Base-by-base conservation (phyloP, 35 echinoderm and acorn worm species). In the Apostichopus californicus region DNA sequence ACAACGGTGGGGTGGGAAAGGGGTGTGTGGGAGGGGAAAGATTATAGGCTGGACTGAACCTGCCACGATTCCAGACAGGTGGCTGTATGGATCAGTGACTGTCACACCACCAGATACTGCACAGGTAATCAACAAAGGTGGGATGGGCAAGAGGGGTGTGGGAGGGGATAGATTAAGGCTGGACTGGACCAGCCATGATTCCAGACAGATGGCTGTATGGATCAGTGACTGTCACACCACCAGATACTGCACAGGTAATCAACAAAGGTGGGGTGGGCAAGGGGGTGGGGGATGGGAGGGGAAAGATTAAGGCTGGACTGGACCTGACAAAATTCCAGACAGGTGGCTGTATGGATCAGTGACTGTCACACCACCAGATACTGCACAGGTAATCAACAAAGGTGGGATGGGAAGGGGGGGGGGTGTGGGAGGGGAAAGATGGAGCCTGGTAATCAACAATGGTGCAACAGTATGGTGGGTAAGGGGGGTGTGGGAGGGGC, bases 31-130 rank as follows among this genome's bases (percentile, higher is more conserved):
- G n/a, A 12, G 12, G n/a, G 34, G 34, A 46, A 3, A 46, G 34
- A 46, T 46, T 46, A 46, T n/a, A 46, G 34, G 34, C 34, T 46
- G 34, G 34, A 46, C 34, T 46, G 34, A 46, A 46, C 34, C 28
- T 22, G 57, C 59, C 7, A 10, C 0, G 6, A 15, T 72, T 70
- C 58, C 17, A 23, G 24, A 72, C 25, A 4, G 9, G 7, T 88
- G 86, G 85, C 3, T 87, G 15, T 87, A 87, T 65, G 59, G 85
- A 57, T 87, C 85, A 5, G 85, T 87, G 0, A 88, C 58, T 17
- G 54, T 70, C 5, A 72, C 59, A 5, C 86, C 86, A 34, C 28
- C 28, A 34, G 28, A 34, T 34, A 34, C 28, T 34, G 28, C 28
- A 34, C 28, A 34, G 28, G 28, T 34, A 34, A 34, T 1, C 28